Evolutionary conservation across 2,113 vertebrate genomes (phyloP).

Genomic region (Corvus moneduloides): DNA sequence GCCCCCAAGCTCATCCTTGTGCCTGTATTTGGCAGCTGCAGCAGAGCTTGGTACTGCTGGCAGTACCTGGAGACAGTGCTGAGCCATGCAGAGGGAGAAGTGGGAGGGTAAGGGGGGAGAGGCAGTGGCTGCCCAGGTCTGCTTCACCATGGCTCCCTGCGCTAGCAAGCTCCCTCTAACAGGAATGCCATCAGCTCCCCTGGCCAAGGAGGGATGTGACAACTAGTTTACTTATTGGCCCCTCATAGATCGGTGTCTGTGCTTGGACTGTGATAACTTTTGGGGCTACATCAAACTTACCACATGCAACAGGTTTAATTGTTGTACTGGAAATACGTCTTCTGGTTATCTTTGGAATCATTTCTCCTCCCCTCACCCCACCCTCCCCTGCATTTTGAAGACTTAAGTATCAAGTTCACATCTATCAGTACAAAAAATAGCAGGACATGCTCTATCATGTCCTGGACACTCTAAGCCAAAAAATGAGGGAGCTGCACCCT

Average conservation of each 20-base stretch:
- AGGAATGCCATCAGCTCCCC: background rate
- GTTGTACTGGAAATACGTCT: background rate
- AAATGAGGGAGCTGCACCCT: constrained; percentile 18
- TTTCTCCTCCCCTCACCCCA: background rate
- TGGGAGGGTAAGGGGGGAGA: background rate
- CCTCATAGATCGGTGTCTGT: background rate
- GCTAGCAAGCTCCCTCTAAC: background rate
- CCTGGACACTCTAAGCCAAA: background rate
- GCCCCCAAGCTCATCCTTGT: background rate
- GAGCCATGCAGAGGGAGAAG: background rate
- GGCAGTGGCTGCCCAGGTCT: background rate
- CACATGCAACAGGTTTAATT: background rate
- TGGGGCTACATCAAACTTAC: background rate
- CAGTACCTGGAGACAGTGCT: background rate
- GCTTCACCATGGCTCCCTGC: background rate
- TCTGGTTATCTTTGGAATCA: background rate
- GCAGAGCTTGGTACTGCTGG: background rate
- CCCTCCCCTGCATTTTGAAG: background rate
- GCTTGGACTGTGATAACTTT: background rate
- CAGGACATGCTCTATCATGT: background rate
- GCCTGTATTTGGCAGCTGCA: background rate
- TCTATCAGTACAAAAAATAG: background rate
- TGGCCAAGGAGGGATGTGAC: background rate
- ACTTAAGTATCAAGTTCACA: background rate
- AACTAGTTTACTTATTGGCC: rapidly evolving